Evolutionary conservation across 2,113 vertebrate species (phyloP), one percentile per base, ranked within the genome.

Genomic region (Pterocles burchelli): DNA sequence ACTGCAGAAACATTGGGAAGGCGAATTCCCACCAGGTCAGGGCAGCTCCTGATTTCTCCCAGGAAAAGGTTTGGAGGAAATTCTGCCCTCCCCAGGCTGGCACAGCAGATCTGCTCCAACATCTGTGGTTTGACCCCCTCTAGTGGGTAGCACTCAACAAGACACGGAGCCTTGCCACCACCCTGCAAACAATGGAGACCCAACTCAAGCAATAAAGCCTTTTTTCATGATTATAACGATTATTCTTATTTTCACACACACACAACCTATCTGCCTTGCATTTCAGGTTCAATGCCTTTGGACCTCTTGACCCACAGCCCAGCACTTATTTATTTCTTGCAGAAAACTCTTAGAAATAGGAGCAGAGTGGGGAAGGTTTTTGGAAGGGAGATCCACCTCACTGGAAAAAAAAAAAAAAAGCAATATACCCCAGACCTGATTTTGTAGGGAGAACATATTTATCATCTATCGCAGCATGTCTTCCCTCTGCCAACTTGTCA

Each of bases 111-210:
- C 92, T 2, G 20, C 85, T 96, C 57, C 92, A 97, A 95, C 96
- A 93, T 92, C 96, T 97, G 93, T 95, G 95, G 94, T 96, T 95
- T 96, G 88, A 97, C 95, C 96, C 96, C 96, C 96, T 95, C 96
- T 97, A 97, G 96, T 96, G 96, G 96, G 96, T 95, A 89, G 90
- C 93, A 58, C 88, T 87, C 92, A 84, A 88, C 83, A 97, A 96
- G 92, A 94, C 96, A 97, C 2, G 1, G 86, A 92, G 80, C 68
- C 24, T 57, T 22, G 2, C 34, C 90, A 86, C 59, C 92, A 71
- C 45, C 46, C 28, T 0, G 2, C 48, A 48, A 58, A 43, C 92
- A 89, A 61, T 89, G 88, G 90, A 92, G 83, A 96, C 57, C 70
- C 93, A 68, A 71, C 92, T 54, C 76, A 87, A 90, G 45, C 11